phyloP scores from a whole-genome alignment of 2,113 vertebrate species.

The Philantomba maxwellii region DNA sequence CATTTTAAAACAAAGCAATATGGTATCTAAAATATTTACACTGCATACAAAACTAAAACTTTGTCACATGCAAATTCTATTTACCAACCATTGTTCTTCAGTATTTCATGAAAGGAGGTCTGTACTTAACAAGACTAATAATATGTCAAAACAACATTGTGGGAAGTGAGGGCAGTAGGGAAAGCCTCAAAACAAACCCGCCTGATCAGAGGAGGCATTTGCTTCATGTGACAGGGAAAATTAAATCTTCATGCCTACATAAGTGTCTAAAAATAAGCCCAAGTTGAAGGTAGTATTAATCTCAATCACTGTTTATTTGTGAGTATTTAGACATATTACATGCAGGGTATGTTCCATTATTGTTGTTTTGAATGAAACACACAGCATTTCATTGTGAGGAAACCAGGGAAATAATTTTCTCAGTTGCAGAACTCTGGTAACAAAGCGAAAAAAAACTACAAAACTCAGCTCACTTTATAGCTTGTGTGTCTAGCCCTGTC shows the following conservation, averaged over 20 bases:
- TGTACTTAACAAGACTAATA: constrained; percentile 19
- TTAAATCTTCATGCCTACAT: constrained; percentile 34
- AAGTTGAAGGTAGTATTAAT: constrained; percentile 53
- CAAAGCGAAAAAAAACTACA: not conserved
- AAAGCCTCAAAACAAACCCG: constrained; percentile 32
- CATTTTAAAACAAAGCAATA: not conserved
- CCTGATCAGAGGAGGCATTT: not conserved
- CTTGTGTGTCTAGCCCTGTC: not conserved
- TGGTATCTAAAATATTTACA: not conserved
- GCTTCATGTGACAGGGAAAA: constrained; percentile 30
- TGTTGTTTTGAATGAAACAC: constrained; percentile 51
- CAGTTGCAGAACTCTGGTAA: constrained; percentile 27
- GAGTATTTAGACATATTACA: constrained; percentile 62
- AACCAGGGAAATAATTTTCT: constrained; percentile 60
- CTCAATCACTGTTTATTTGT: constrained; percentile 59
- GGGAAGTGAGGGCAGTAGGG: not conserved
- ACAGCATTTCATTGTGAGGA: constrained; percentile 45
- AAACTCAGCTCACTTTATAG: not conserved
- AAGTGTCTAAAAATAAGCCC: constrained; percentile 6
- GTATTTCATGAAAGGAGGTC: not conserved
- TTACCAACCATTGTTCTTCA: not conserved
- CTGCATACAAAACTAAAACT: not conserved
- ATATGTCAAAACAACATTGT: constrained; percentile 32
- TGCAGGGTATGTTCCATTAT: constrained; percentile 50
- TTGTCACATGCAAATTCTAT: not conserved